Evolutionary conservation across 1,140 invertebrate genomes (phyloP), one percentile per base, ranked within the genome.

Genomic region (Anastatus disparis): DNA sequence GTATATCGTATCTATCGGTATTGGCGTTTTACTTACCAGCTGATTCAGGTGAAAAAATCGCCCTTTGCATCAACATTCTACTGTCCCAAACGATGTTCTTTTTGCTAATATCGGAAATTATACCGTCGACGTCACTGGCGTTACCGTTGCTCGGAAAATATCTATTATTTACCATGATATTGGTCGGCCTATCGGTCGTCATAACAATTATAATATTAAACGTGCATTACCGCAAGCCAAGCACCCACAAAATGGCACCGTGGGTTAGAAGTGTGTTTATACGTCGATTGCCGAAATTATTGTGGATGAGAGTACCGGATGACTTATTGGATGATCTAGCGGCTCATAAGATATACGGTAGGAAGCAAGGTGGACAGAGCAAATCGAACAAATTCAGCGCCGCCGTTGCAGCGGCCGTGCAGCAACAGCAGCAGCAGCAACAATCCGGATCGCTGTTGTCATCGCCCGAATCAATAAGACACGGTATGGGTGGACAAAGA

Each of bases 11-110:
- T 79, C 86, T 97, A 2, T 96, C 95, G 3, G 93, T 97, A 2
- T 82, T 97, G 38, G 98, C 99, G 0, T 99, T 99, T 83, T 99
- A 99, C 81, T 85, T 99, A 52, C 98, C 98, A 40, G 98, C 97
- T 0, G 97, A 99, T 84, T 98, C 96, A 4, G 97, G 98, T 4
- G 98, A 99, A 82, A 99, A 99, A 84, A 96, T 99, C 70, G 97
- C 97, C 0, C 89, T 99, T 2, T 98, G 97, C 84, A 99, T 99
- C 76, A 98, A 97, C 75, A 99, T 99, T 78, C 89, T 99, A 0
- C 90, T 99, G 17, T 99, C 98, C 0, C 94, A 99, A 82, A 99
- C 97, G 13, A 99, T 99, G 91, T 99, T 99, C 87, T 99, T 99
- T 87, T 87, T 99, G 70, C 91, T 99, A 7, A 95, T 99, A 77